phyloP scores from a whole-genome alignment of 92 coral and sea anemone species.

The Porites lobata region DNA sequence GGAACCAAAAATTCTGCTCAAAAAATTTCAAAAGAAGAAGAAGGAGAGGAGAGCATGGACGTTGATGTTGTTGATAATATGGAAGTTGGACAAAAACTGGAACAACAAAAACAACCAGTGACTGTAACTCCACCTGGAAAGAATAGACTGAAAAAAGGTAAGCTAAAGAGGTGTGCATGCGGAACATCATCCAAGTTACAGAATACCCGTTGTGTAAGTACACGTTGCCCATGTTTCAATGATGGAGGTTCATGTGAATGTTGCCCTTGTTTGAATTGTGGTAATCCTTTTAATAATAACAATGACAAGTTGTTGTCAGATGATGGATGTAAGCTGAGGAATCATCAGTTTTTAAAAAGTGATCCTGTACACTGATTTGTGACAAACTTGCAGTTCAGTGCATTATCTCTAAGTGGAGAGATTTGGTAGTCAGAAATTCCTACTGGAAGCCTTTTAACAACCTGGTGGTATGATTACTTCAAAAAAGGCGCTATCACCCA shows the following conservation, averaged over 20 bases:
- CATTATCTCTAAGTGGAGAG: too few species aligned
- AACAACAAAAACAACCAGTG: constrained; percentile 29
- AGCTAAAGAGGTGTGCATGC: constrained; percentile 68
- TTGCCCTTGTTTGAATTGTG: constrained; percentile 82
- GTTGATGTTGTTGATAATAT: constrained; percentile 66
- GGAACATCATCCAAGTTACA: constrained; percentile 69
- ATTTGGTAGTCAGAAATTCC: too few species aligned
- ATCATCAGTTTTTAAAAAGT: constrained; percentile 7
- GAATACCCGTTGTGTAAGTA: constrained; percentile 62
- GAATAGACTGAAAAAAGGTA: constrained; percentile 29
- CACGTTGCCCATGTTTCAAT: constrained; percentile 85
- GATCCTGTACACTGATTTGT: not conserved
- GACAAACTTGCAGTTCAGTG: too few species aligned
- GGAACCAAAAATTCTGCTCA: not conserved
- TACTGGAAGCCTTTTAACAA: too few species aligned
- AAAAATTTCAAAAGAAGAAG: constrained; percentile 34
- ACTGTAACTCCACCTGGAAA: constrained; percentile 52
- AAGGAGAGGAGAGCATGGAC: constrained; percentile 42
- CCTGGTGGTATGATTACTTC: too few species aligned
- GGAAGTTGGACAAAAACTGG: not conserved
- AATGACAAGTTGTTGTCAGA: constrained; percentile 54
- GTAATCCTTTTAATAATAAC: constrained; percentile 85
- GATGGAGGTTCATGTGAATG: constrained; percentile 74
- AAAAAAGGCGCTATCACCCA: too few species aligned
- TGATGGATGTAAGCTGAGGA: constrained; percentile 3